These are phyloP conservation scores for Formica selysi DNA, from an alignment of 1,140 invertebrate genomes.

Conservation along the genomic window DNA sequence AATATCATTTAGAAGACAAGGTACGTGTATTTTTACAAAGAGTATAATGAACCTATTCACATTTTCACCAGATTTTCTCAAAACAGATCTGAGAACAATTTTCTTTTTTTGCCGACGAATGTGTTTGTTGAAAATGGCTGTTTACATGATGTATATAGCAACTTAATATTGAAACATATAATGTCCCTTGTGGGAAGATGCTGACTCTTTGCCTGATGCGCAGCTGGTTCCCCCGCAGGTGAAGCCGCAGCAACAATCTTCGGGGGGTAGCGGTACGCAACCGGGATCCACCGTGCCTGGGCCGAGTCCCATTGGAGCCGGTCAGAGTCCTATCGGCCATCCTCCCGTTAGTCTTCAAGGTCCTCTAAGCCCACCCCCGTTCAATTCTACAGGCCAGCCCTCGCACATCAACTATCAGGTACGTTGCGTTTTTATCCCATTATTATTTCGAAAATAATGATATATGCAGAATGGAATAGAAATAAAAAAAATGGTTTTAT, in stretches of 20 bases:
- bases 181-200: slow-evolving; percentile 87
- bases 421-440: slow-evolving; percentile 60
- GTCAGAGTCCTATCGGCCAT: slow-evolving; percentile 88
- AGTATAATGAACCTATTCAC: slow-evolving; percentile 55
- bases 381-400: slow-evolving; percentile 86
- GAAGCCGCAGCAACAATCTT: slow-evolving; percentile 91
- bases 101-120: slow-evolving; percentile 45
- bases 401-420: slow-evolving; percentile 88
- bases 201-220: slow-evolving; percentile 87
- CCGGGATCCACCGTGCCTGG: slow-evolving; percentile 84
- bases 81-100: slow-evolving; percentile 46
- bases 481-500: slow-evolving; percentile 12
- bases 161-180: slow-evolving; percentile 78
- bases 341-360: slow-evolving; percentile 87
- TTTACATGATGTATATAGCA: slow-evolving; percentile 82
- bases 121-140: slow-evolving; percentile 50
- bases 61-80: slow-evolving; percentile 69
- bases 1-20: slow-evolving; percentile 64
- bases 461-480: background rate
- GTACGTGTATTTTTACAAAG: slow-evolving; percentile 4
- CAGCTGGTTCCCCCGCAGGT: slow-evolving; percentile 89
- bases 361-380: slow-evolving; percentile 86
- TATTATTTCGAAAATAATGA: slow-evolving; percentile 5
- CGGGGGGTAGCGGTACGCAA: slow-evolving; percentile 85
- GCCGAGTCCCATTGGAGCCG: slow-evolving; percentile 85